Base-by-base conservation (phyloP, 2,797 vertebrate species). In the Alcedo atthis region DNA sequence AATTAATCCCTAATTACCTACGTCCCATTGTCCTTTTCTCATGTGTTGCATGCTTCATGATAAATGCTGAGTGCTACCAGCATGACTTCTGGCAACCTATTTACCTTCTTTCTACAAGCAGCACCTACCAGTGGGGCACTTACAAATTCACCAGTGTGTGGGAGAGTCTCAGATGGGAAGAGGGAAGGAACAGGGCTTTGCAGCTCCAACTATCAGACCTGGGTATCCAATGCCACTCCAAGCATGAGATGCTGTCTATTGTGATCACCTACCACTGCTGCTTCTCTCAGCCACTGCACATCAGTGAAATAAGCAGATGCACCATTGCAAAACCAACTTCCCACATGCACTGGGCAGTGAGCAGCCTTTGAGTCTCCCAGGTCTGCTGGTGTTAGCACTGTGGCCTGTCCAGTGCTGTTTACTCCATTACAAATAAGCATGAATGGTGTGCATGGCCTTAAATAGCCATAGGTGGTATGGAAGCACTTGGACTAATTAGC, bases 401-500 rank as follows among this genome's bases (percentile, higher is more conserved):
- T 33, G 49, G 67, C 32, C 81, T 43, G 2, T 16, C 43, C 88
- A 9, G 12, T 8, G 78, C 58, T 80, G 70, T 33, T 81, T n/a
- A 59, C 81, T 15, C 87, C 42, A 3, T 77, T 91, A 94, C 83
- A 89, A 43, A 74, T 64, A 70, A 74, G 74, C 43, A 43, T 28
- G 43, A 37, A 78, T 61, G 42, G 46, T 16, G 54, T 66, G 28
- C 15, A 5, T 16, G 59, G 74, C 67, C 70, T 88, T 45, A 53
- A 88, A 88, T 30, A 79, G 12, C 74, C 74, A 4, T 22, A 4
- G 9, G 22, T 18, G 63, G 70, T 87, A 14, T 0, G 80, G 74
- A 70, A 88, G 18, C 61, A 69, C 22, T 89, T 79, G n/a, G 54
- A 35, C 59, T 84, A 92, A 93, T 96, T 83, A 79, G 61, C 10